Percentiles rank a stretch among this genome's conserved stretches.
Evolutionary conservation across 64 coral and sea anemone genomes (phyloP).

Genomic region (Astreopora myriophthalma): DNA sequence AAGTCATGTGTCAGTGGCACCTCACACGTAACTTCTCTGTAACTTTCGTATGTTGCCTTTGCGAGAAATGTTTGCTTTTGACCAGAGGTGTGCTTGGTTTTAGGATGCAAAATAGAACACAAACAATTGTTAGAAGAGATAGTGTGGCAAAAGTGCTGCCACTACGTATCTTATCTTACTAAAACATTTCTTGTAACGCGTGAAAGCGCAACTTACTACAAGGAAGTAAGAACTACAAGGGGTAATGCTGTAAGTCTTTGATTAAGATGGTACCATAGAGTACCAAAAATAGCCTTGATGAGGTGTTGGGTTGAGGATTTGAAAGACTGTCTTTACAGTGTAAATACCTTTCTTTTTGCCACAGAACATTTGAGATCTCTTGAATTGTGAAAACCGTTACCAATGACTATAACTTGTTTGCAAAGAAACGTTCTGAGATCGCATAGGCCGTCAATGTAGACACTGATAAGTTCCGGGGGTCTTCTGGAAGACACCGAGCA

Average conservation of each 20-base stretch:
- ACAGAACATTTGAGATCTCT: conserved; percentile 52
- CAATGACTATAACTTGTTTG: conserved; percentile 6
- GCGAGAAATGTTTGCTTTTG: conserved; percentile 33
- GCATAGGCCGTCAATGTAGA: not conserved
- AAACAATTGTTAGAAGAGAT: not conserved
- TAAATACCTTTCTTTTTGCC: conserved; percentile 22
- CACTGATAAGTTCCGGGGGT: conserved; percentile 35
- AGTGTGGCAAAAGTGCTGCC: not conserved
- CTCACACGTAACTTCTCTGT: conserved; percentile 44
- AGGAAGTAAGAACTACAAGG: not conserved
- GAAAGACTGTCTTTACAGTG: not conserved
- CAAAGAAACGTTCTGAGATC: conserved; percentile 31
- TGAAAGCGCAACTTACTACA: not conserved
- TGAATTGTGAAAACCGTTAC: conserved; percentile 48
- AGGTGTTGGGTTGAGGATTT: no score
- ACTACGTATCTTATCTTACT: no score
- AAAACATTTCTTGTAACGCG: no score
- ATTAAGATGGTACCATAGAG: no score
- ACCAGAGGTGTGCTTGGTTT: not conserved
- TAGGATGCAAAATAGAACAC: conserved; percentile 15
- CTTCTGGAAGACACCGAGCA: conserved; percentile 25
- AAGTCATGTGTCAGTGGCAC: conserved; percentile 5
- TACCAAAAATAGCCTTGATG: no score
- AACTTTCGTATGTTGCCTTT: conserved; percentile 57
- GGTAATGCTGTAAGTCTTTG: no score